Evolutionary conservation across 1,140 invertebrate genomes (phyloP).

Genomic region (Aphaenogaster ashmeadi): DNA sequence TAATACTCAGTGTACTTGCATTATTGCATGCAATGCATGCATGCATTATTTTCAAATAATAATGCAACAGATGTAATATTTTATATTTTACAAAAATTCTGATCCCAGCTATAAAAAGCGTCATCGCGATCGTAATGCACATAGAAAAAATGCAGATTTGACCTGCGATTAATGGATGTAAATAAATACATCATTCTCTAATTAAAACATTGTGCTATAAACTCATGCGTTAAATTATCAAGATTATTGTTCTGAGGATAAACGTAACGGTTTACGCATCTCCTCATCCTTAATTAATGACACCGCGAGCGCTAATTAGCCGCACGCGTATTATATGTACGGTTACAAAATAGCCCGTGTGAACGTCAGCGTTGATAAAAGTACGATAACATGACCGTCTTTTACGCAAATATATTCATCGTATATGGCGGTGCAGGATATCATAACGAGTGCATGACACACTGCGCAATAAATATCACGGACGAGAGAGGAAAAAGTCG

Average conservation of each 20-base stretch:
- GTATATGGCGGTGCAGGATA: slow-evolving; percentile 32
- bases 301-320: slow-evolving; percentile 37
- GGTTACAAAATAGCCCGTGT: slow-evolving; percentile 30
- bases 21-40: background rate
- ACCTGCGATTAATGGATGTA: background rate
- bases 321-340: slow-evolving; percentile 17
- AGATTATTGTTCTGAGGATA: slow-evolving; percentile 35
- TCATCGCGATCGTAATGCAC: background rate
- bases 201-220: slow-evolving; percentile 32
- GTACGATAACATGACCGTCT: slow-evolving; percentile 44
- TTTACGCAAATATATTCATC: slow-evolving; percentile 37
- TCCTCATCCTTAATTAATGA: slow-evolving; percentile 56
- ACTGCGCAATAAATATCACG: slow-evolving; percentile 47
- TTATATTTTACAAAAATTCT: background rate
- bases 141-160: background rate
- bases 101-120: background rate
- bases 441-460: slow-evolving; percentile 29
- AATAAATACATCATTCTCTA: slow-evolving; percentile 19
- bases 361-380: slow-evolving; percentile 67
- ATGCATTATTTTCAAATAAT: slow-evolving; percentile 4
- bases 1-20: background rate
- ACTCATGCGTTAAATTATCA: slow-evolving; percentile 19
- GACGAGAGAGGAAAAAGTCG: background rate
- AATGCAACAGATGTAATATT: background rate
- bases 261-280: slow-evolving; percentile 40